Evolutionary conservation across 2,888 invertebrate genomes (phyloP).

Genomic region (Athalia cordata): DNA sequence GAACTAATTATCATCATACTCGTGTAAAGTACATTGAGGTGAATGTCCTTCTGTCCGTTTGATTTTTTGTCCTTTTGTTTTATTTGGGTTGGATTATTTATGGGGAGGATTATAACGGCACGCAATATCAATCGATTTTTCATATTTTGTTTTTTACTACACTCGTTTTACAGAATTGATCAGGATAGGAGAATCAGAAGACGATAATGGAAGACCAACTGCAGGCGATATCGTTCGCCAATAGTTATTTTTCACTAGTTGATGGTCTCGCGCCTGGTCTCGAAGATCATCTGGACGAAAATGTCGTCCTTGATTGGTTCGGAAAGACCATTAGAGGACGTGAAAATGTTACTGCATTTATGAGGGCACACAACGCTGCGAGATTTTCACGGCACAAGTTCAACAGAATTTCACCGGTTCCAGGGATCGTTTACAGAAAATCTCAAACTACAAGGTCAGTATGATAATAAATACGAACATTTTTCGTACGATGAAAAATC

Average conservation of each 20-base stretch:
- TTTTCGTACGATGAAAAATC: no score
- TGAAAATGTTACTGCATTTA: constrained; percentile 77
- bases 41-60: no score
- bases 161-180: neutral
- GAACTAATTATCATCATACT: no score
- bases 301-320: constrained; percentile 80
- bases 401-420: constrained; percentile 70
- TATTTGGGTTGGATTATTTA: no score
- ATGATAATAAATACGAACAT: neutral
- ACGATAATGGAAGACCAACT: constrained; percentile 47
- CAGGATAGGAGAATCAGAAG: neutral
- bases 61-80: no score
- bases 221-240: constrained; percentile 72
- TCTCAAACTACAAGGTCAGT: constrained; percentile 38
- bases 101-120: no score
- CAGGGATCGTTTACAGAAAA: constrained; percentile 36
- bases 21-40: no score
- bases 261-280: constrained; percentile 75
- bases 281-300: constrained; percentile 74
- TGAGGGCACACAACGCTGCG: constrained; percentile 75
- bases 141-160: neutral
- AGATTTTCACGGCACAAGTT: constrained; percentile 74
- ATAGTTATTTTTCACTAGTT: constrained; percentile 75
- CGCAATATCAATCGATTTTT: no score
- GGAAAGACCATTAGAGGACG: constrained; percentile 78